Conservation (phyloP, 2,797 vertebrate genomes). For the Peromyscus attwateri region DNA sequence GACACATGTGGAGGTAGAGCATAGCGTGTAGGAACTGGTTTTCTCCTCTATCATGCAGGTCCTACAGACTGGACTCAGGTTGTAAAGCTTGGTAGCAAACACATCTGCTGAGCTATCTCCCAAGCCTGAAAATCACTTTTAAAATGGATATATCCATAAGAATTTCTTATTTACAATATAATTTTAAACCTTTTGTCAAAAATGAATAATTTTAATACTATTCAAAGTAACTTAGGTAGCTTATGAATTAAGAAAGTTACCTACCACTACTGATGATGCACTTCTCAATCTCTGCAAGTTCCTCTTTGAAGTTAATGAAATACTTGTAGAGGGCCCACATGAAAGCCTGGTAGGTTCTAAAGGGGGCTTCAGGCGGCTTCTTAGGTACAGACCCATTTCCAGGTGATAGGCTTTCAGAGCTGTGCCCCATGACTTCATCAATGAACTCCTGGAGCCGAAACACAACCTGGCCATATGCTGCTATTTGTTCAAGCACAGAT, state of each 20-base stretch:
- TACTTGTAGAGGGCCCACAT: conserved; percentile 99
- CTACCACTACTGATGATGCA: conserved; percentile 94
- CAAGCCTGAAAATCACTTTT: background rate
- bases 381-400: conserved; percentile 88
- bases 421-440: conserved; percentile 96
- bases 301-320: conserved; percentile 96
- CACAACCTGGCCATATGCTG: conserved; percentile 96
- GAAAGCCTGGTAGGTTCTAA: conserved; percentile 98
- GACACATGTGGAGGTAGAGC: background rate
- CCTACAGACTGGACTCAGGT: background rate
- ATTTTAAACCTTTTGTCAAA: background rate
- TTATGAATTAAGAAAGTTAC: background rate
- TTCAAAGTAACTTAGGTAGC: background rate
- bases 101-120: background rate
- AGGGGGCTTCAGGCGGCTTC: conserved; percentile 94
- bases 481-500: conserved; percentile 96
- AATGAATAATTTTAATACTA: background rate
- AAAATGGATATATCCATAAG: background rate
- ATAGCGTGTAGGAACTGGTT: background rate
- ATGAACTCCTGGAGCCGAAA: conserved; percentile 96
- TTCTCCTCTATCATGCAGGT: background rate
- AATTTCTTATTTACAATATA: conserved; percentile 46
- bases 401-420: conserved; percentile 89
- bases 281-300: conserved; percentile 95
- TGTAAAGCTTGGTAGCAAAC: background rate